Percentiles rank a stretch among this genome's conserved stretches.
Conservation (phyloP, 2,113 vertebrate genomes). For the Gambusia holbrooki region DNA sequence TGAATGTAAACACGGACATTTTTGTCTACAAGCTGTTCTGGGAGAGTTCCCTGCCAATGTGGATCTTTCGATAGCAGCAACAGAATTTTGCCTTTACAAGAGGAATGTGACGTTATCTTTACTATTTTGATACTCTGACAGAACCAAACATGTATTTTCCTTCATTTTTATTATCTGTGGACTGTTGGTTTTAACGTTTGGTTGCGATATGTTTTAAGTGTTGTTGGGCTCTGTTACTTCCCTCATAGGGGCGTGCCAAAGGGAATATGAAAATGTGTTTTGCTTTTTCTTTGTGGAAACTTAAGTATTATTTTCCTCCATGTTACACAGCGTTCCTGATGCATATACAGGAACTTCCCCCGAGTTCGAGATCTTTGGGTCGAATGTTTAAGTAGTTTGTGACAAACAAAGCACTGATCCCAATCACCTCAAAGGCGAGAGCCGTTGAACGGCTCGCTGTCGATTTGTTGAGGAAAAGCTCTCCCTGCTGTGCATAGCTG, state of each 20-base stretch:
- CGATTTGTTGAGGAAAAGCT: slow-evolving; percentile 29
- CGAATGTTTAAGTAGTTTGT: not conserved
- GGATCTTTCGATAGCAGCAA: not conserved
- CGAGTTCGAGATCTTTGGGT: not conserved
- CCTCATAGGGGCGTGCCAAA: slow-evolving; percentile 35
- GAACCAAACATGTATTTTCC: too few species aligned
- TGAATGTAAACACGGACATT: not conserved
- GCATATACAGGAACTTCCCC: slow-evolving; percentile 3
- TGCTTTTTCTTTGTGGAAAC: slow-evolving; percentile 29
- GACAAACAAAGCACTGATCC: not conserved
- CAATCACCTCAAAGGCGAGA: not conserved
- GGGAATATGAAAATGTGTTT: slow-evolving; percentile 17
- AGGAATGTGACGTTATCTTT: not conserved
- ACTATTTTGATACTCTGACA: slow-evolving; percentile 11
- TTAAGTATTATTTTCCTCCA: slow-evolving; percentile 69
- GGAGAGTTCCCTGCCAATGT: not conserved
- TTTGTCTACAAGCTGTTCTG: too few species aligned
- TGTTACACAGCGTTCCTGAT: not conserved
- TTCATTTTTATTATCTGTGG: not conserved
- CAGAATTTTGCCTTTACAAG: not conserved
- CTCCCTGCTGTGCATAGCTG: slow-evolving; percentile 49
- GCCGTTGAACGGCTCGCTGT: slow-evolving; percentile 3
- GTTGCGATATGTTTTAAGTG: slow-evolving; percentile 4
- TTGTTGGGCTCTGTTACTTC: slow-evolving; percentile 27
- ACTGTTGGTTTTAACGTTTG: not conserved